phyloP scores from a whole-genome alignment of 53 echinoderm and acorn worm genomes.

The Echinometra lucunter region DNA sequence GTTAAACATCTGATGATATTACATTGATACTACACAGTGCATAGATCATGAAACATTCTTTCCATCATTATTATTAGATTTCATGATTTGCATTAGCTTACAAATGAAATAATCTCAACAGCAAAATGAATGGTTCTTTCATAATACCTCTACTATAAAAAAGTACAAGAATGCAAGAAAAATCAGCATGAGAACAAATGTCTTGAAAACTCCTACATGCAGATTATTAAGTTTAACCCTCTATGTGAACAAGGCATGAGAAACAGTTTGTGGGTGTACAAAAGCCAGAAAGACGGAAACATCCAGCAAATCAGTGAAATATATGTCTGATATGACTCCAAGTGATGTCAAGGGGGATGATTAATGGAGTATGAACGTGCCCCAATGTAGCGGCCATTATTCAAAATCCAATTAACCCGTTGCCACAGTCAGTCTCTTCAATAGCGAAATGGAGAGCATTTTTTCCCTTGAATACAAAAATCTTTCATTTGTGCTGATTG shows the following conservation, averaged over 20 bases:
- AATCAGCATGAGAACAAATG: neutral
- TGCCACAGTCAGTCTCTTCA: constrained; percentile 40
- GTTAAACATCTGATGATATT: neutral
- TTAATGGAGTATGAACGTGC: constrained; percentile 55
- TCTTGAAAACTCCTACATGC: neutral
- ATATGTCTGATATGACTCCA: constrained; percentile 12
- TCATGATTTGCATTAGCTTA: neutral
- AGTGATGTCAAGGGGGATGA: constrained; percentile 19
- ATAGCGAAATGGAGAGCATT: neutral
- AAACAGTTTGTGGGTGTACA: constrained; percentile 27
- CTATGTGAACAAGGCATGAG: constrained; percentile 23
- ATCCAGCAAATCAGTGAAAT: constrained; percentile 39
- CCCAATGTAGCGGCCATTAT: constrained; percentile 48
- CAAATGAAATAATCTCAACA: neutral
- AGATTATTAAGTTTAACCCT: neutral
- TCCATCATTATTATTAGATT: neutral
- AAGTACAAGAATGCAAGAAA: neutral
- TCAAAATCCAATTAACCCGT: constrained; percentile 64
- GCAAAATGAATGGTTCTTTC: neutral
- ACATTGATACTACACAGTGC: too few relatives aligned
- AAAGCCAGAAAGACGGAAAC: neutral
- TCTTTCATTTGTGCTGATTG: neutral
- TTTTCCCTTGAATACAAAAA: neutral
- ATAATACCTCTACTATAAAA: neutral
- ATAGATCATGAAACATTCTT: neutral